Percentiles rank a stretch among this genome's conserved stretches.
Conservation (phyloP, 1,140 invertebrate species). For the Hormaphis cornu region DNA sequence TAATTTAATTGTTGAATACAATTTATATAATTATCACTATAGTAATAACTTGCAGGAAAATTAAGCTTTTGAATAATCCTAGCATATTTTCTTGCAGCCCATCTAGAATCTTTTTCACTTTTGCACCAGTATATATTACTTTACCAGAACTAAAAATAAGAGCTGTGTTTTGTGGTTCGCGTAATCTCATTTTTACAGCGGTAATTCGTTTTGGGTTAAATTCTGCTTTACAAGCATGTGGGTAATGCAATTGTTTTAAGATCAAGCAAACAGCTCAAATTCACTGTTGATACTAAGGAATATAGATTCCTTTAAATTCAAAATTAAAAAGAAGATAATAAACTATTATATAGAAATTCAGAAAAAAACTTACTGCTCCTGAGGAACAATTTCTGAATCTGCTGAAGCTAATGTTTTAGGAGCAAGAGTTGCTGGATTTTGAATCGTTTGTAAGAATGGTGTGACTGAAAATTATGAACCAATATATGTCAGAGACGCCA, state of each 20-base stretch:
- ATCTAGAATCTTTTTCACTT: constrained; percentile 92
- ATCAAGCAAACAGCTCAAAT: constrained; percentile 90
- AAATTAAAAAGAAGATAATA: not conserved
- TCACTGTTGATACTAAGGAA: constrained; percentile 98
- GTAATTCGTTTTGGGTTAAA: constrained; percentile 99
- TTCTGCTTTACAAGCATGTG: constrained; percentile 98
- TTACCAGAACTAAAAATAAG: constrained; percentile 99
- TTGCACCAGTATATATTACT: constrained; percentile 99
- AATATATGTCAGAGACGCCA: constrained; percentile 57
- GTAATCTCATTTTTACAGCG: constrained; percentile 98
- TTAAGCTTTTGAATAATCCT: constrained; percentile 98
- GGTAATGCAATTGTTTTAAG: constrained; percentile 94
- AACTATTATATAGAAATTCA: not conserved
- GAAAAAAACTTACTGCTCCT: constrained; percentile 69
- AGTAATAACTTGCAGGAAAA: constrained; percentile 64
- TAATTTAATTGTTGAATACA: too few species aligned
- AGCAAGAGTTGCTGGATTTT: constrained; percentile 57
- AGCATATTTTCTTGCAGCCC: constrained; percentile 97
- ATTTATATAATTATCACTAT: not conserved
- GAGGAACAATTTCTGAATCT: constrained; percentile 86
- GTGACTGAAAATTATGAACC: constrained; percentile 28
- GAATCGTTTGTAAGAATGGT: constrained; percentile 3
- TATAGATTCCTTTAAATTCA: constrained; percentile 70
- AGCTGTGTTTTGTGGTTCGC: constrained; percentile 96
- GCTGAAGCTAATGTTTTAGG: constrained; percentile 88